These are phyloP conservation scores for Fregata magnificens DNA, from an alignment of 2,113 vertebrate species.

Conservation along the genomic window DNA sequence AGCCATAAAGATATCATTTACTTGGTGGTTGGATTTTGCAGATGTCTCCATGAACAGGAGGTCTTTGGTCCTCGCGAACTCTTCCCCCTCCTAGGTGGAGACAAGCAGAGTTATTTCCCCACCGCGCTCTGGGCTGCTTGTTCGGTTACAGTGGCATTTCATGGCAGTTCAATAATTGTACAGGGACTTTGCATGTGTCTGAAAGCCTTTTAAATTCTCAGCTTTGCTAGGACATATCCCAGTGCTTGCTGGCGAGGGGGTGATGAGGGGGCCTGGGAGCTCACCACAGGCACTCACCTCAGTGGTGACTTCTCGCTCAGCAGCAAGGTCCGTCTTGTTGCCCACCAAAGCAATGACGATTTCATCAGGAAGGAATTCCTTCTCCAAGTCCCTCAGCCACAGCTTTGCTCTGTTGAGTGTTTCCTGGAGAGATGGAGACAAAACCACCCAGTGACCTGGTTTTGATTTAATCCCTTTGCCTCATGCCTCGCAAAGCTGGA, in stretches of 20 bases:
- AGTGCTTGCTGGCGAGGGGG: not conserved
- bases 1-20: slow-evolving; percentile 58
- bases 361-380: slow-evolving; percentile 59
- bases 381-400: slow-evolving; percentile 80
- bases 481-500: not conserved
- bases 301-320: slow-evolving; percentile 59
- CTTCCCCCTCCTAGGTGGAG: slow-evolving; percentile 74
- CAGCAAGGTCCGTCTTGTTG: slow-evolving; percentile 78
- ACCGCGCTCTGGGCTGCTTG: not conserved
- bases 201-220: not conserved
- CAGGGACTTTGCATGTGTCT: accelerated
- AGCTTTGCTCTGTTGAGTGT: slow-evolving; percentile 73
- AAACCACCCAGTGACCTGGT: not conserved
- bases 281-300: slow-evolving; percentile 60
- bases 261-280: not conserved
- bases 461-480: not conserved
- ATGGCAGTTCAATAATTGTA: not conserved
- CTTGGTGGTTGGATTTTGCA: slow-evolving; percentile 70
- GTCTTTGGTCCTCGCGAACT: slow-evolving; percentile 64
- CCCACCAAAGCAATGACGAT: slow-evolving; percentile 77
- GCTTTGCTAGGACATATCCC: not conserved
- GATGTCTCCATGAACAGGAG: slow-evolving; percentile 80
- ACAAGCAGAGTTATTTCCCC: not conserved
- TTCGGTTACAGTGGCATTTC: not conserved
- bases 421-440: slow-evolving; percentile 44